Evolutionary conservation across 2,113 vertebrate genomes (phyloP), one percentile per base, ranked within the genome.

Genomic region (Noctilio leporinus): DNA sequence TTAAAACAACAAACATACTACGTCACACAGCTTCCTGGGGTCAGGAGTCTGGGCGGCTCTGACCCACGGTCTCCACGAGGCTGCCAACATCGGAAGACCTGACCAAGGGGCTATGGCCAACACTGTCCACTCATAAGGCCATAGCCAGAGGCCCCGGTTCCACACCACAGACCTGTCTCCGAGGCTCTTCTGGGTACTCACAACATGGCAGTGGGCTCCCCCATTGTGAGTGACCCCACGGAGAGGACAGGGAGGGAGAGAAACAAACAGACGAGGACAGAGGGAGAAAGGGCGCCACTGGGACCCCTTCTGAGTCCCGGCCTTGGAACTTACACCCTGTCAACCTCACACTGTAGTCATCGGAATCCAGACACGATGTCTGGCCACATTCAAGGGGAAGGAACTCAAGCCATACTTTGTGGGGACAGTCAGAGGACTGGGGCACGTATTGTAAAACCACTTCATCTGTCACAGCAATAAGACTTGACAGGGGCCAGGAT

Each of bases 11-110:
- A 35, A 17, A 28, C 17, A 19, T 35, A 20, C n/a, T 35, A n/a
- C 38, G 28, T 59, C 28, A 43, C 35, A 45, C 12, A 24, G 88
- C 0, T 1, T 35, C 47, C 10, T 15, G 35, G 78, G 33, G 22
- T 28, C 62, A 57, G 43, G 20, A 16, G 47, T 55, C 84, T 3
- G 33, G 16, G 19, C 15, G 76, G 43, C 30, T 59, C 57, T 20
- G 55, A 49, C 43, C 30, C 12, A 26, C 0, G 1, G 40, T 47
- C 35, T 33, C 59, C 33, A 11, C 0, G 17, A 69, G 53, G 64
- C 35, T 15, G 24, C 57, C 12, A 2, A 9, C 9, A 15, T 70
- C 62, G 4, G 33, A 75, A 62, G 64, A 35, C 64, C 4, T 9
- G 38, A 38, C 3, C 19, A 2, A 67, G 67, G 16, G 9, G 4